A percentile compares a stretch with the other conserved stretches of the same genome.
Conservation (phyloP, 2,888 invertebrate species). For the Pomacea canaliculata region DNA sequence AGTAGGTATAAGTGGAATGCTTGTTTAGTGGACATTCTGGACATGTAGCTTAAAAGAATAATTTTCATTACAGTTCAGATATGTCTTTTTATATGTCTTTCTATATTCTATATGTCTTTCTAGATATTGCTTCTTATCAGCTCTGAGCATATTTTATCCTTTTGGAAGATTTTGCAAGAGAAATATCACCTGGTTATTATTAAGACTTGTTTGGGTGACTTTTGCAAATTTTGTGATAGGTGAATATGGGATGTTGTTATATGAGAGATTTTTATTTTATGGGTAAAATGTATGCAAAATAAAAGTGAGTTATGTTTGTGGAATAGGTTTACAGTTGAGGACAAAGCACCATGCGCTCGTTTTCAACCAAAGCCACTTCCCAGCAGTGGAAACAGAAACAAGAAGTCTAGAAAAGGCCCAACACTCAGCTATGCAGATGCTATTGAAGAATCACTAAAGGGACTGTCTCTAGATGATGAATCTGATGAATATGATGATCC, state of each 20-base stretch:
- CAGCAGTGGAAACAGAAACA: not conserved
- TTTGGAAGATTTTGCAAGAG: too few species aligned
- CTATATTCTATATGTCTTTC: too few species aligned
- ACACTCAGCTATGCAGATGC: conserved; percentile 19
- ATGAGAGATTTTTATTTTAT: not conserved
- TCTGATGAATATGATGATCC: conserved; percentile 36
- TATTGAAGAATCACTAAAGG: conserved; percentile 21
- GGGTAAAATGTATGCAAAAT: not conserved
- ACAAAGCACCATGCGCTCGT: conserved; percentile 60
- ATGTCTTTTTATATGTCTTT: too few species aligned
- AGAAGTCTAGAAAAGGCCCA: conserved; percentile 2
- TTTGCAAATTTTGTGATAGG: too few species aligned
- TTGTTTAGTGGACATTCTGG: not conserved
- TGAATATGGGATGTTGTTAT: too few species aligned
- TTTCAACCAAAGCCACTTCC: conserved; percentile 35
- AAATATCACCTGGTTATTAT: too few species aligned
- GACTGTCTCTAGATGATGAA: conserved; percentile 3
- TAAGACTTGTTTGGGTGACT: too few species aligned
- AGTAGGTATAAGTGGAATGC: conserved; percentile 69
- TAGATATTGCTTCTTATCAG: too few species aligned
- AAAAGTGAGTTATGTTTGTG: too few species aligned
- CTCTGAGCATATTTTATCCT: too few species aligned
- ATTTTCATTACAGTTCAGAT: not conserved
- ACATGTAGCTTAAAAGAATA: not conserved
- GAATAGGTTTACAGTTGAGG: conserved; percentile 57